Percentiles rank a stretch among this genome's conserved stretches.
These are phyloP conservation scores for Chrysomallon squamiferum DNA, from an alignment of 1,140 invertebrate genomes.

Conservation along the genomic window DNA sequence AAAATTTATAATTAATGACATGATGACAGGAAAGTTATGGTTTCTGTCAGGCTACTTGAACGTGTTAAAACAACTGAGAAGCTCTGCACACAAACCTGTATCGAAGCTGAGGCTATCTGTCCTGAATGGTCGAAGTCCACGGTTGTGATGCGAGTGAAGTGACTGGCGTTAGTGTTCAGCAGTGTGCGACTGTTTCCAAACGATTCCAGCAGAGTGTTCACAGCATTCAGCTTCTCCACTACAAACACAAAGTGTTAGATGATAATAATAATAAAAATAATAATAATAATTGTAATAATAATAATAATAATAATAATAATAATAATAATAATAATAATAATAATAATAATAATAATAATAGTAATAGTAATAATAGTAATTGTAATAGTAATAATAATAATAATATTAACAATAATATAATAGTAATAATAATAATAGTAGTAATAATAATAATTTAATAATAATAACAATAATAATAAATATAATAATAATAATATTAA, in stretches of 20 bases:
- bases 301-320: neutral
- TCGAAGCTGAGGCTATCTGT: slow-evolving; percentile 83
- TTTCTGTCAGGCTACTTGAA: no score
- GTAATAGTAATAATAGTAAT: no score
- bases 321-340: neutral
- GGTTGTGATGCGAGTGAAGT: slow-evolving; percentile 87
- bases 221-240: slow-evolving; percentile 83
- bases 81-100: slow-evolving; percentile 72
- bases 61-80: no score
- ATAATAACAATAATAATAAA: no score
- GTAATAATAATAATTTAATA: no score
- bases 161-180: slow-evolving; percentile 84
- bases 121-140: slow-evolving; percentile 93
- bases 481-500: no score
- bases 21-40: no score
- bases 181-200: slow-evolving; percentile 87
- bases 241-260: slow-evolving; percentile 49
- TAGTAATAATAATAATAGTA: no score
- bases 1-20: no score
- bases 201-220: slow-evolving; percentile 83
- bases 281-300: neutral
- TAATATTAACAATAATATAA: no score
- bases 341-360: neutral
- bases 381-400: no score
- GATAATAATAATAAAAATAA: no score